phyloP scores from a whole-genome alignment of 2,888 invertebrate genomes.

The Tetragonula carbonaria region DNA sequence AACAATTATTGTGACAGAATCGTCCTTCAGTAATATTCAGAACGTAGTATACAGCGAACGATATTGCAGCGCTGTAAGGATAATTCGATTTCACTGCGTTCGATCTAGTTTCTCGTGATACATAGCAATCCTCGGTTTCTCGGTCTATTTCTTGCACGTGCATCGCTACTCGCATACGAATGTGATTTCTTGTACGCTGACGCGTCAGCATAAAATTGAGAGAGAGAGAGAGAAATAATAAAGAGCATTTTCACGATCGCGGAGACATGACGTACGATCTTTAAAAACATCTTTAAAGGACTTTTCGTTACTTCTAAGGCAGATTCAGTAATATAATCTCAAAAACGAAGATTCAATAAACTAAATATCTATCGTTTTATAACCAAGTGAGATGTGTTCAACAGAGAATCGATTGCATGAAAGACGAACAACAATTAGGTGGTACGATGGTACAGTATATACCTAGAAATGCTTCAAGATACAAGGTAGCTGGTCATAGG shows the following conservation, averaged over 20 bases:
- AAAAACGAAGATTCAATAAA: background rate
- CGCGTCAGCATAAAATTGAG: background rate
- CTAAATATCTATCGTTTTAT: constrained; percentile 27
- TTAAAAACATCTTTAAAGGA: too few relatives aligned
- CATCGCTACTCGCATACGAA: background rate
- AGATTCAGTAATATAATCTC: too few relatives aligned
- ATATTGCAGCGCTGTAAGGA: constrained; percentile 72
- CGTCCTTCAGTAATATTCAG: constrained; percentile 42
- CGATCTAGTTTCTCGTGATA: constrained; percentile 70
- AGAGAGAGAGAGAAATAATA: background rate
- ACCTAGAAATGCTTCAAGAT: constrained; percentile 27
- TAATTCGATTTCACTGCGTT: constrained; percentile 79
- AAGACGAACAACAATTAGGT: constrained; percentile 56
- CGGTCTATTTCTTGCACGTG: background rate
- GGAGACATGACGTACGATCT: too few relatives aligned
- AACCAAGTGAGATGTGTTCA: constrained; percentile 23
- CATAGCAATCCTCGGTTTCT: background rate
- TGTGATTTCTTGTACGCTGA: background rate
- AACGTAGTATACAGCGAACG: constrained; percentile 46
- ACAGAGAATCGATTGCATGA: constrained; percentile 31
- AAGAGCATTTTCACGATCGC: background rate
- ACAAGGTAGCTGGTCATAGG: constrained; percentile 46
- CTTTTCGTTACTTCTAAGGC: too few relatives aligned
- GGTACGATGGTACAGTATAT: constrained; percentile 37
- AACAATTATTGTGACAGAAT: background rate